Conservation (phyloP, 2,888 invertebrate genomes). For the Deilephila porcellus region DNA sequence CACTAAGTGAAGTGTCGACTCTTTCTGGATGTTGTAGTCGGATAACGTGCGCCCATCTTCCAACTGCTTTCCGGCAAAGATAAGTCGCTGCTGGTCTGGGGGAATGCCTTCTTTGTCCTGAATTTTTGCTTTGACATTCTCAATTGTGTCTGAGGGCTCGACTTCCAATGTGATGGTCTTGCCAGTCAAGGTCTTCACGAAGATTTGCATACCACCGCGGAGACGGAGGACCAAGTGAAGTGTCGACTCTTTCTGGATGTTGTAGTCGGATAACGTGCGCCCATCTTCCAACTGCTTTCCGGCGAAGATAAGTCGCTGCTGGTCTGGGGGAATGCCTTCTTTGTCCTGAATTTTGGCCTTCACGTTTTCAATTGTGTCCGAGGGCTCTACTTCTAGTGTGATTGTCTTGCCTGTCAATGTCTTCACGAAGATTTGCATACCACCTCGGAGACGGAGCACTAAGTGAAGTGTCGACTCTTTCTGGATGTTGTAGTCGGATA, state of each 20-base stretch:
- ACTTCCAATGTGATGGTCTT: conserved; percentile 56
- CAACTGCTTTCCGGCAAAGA: conserved; percentile 59
- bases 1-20: conserved; percentile 57
- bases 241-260: conserved; percentile 55
- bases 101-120: conserved; percentile 61
- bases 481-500: conserved; percentile 51
- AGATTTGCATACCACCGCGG: conserved; percentile 55
- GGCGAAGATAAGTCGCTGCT: conserved; percentile 56
- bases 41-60: conserved; percentile 61
- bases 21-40: conserved; percentile 63
- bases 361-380: conserved; percentile 47
- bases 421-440: conserved; percentile 54
- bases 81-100: conserved; percentile 56
- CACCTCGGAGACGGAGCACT: conserved; percentile 49
- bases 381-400: conserved; percentile 46
- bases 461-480: conserved; percentile 51
- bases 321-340: conserved; percentile 56
- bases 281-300: conserved; percentile 54
- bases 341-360: conserved; percentile 48
- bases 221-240: conserved; percentile 50
- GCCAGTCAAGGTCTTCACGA: conserved; percentile 51
- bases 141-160: conserved; percentile 57
- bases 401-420: conserved; percentile 52
- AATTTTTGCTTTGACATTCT: conserved; percentile 59
- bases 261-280: conserved; percentile 50